Base-by-base conservation (phyloP, 2,888 invertebrate genomes). In the Alitta virens region DNA sequence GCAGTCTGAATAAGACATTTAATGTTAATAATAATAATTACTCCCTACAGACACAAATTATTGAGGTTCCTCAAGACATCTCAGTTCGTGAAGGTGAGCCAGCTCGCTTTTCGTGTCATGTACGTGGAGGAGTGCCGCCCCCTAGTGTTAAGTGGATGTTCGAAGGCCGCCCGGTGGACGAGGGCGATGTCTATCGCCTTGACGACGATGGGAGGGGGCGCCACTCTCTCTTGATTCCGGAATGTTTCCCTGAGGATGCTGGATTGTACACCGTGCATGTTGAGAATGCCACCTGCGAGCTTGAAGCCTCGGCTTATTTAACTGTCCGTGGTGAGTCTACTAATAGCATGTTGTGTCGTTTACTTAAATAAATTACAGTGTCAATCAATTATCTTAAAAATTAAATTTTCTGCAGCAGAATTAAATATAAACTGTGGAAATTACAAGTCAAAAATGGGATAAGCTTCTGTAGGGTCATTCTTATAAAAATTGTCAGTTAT, bases 261-360 rank as follows among this genome's bases (percentile, higher is more conserved):
- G 99, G 95, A 9, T 91, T 97, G 16, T 99, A 98, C 83, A 92
- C 94, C 71, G 91, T 92, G 62, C 88, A 96, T 56, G 94, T 96
- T 60, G 93, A 95, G 83, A 99, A 99, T 81, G 93, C 95, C 83
- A 99, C 99, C 81, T 99, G 99, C 42, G 90, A 92, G 73, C 95
- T 95, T 23, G 98, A 99, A 83, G 96, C 97, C 80, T 94, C 95
- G 75, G 98, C 98, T 51, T 96, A 97, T 81, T 86, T 99, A 68
- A 91, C 95, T 2, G 97, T 99, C 2, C 92, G 94, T 83, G 94
- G 96, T 83, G 60, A 67, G 64, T 65, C 51, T 46, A 33, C 33
- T 33, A 33, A 33, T 33, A 5, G 33, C 33, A 33, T 33, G 33
- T n/a, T n/a, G n/a, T n/a, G n/a, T n/a, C n/a, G n/a, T n/a, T n/a